These are phyloP conservation scores for Procavia capensis DNA, from an alignment of 2,113 vertebrate genomes.

Conservation along the genomic window DNA sequence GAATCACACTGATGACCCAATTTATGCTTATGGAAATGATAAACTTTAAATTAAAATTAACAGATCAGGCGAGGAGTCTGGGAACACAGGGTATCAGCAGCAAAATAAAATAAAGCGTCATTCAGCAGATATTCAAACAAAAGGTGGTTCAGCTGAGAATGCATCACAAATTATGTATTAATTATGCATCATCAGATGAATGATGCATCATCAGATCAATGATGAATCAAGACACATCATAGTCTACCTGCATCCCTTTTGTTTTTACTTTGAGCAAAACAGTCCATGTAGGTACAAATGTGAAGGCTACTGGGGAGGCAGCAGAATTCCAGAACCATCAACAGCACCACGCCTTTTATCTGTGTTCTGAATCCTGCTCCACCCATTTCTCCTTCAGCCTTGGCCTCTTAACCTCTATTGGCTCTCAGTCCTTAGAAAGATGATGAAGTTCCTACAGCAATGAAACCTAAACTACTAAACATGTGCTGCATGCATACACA, in stretches of 20 bases:
- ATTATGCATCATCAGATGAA: not conserved
- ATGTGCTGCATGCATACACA: not conserved
- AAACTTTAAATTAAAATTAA: conserved; percentile 43
- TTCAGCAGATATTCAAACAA: not conserved
- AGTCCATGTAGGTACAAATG: not conserved
- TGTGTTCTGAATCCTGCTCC: conserved; percentile 7
- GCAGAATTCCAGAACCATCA: not conserved
- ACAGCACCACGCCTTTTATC: not conserved
- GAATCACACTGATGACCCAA: conserved; percentile 8
- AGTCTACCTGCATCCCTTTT: not conserved
- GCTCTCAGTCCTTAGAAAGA: conserved; percentile 19
- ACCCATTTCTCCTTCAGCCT: conserved; percentile 12
- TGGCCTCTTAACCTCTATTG: not conserved
- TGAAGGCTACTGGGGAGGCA: not conserved
- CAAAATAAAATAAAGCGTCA: conserved; percentile 22
- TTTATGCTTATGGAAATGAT: conserved; percentile 5
- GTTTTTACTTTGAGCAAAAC: not conserved
- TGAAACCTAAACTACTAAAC: conserved; percentile 28
- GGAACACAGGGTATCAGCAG: not conserved
- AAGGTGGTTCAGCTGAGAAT: not conserved
- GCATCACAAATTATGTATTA: not conserved
- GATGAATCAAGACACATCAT: not conserved
- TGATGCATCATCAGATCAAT: not conserved
- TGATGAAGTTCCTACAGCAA: not conserved
- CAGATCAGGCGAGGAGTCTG: not conserved